These are phyloP conservation scores for Mormyrus iriodes DNA, from an alignment of 2,113 vertebrate genomes.

Conservation along the genomic window DNA sequence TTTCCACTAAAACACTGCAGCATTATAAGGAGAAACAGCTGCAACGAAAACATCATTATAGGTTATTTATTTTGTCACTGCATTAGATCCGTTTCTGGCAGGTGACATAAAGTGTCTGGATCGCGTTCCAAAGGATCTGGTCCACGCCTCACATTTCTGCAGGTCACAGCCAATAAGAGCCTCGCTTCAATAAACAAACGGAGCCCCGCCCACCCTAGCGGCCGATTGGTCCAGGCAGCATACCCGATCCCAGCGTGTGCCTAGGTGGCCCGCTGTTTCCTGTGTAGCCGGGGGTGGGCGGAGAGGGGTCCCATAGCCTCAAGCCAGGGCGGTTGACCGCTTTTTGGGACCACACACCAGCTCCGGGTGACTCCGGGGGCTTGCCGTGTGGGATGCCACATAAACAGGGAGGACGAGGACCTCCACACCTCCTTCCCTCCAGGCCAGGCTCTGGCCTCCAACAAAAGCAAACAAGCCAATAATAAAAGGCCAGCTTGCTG, in stretches of 20 bases:
- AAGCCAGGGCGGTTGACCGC: not conserved
- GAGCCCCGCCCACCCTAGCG: not conserved
- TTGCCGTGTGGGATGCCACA: not conserved
- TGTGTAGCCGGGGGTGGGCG: not conserved
- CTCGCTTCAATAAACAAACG: not conserved
- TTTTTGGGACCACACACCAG: not conserved
- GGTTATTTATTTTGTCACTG: not conserved
- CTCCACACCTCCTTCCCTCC: not conserved
- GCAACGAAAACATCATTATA: not conserved
- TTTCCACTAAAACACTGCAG: not conserved
- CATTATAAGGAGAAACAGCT: not conserved
- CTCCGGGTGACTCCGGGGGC: not conserved
- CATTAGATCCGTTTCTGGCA: not conserved
- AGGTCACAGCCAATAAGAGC: not conserved
- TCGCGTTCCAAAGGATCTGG: not conserved
- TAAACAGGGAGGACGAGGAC: not conserved
- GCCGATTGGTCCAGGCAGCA: not conserved
- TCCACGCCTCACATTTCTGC: not conserved
- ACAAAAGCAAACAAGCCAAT: conserved; percentile 43
- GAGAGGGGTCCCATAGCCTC: not conserved
- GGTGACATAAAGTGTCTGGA: not conserved
- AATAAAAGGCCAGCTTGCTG: conserved; percentile 25
- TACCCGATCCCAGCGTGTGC: not conserved
- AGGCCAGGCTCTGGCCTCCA: conserved; percentile 21
- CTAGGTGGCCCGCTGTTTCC: not conserved